Percentiles rank a stretch among this genome's conserved stretches.
phyloP scores from a whole-genome alignment of 2,113 vertebrate genomes.

The Strix uralensis region DNA sequence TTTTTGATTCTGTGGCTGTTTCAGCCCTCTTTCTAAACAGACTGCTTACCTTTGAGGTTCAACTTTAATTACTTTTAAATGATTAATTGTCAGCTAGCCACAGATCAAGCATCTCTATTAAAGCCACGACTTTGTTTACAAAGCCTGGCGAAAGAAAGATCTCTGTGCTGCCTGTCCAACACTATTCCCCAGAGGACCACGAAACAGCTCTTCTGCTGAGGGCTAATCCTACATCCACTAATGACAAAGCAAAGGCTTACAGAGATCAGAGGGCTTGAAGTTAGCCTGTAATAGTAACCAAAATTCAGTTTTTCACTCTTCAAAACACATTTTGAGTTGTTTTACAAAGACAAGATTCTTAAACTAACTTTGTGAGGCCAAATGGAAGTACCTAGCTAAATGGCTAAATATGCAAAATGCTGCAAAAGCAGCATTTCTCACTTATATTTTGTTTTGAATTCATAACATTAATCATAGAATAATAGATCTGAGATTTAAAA shows the following conservation, averaged over 20 bases:
- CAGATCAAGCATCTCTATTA: not conserved
- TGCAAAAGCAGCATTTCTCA: not conserved
- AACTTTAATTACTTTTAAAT: not conserved
- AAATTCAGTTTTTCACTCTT: not conserved
- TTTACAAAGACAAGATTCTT: not conserved
- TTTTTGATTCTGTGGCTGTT: not conserved
- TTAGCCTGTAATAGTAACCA: not conserved
- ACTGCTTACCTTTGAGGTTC: not conserved
- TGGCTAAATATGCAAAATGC: not conserved
- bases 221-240: not conserved
- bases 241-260: not conserved
- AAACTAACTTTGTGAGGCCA: not conserved
- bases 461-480: not conserved
- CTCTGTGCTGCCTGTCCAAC: not conserved
- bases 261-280: not conserved
- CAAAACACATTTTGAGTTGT: not conserved
- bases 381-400: not conserved
- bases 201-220: not conserved
- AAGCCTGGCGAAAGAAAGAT: accelerated
- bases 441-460: not conserved
- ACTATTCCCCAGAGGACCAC: not conserved
- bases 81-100: not conserved
- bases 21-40: not conserved
- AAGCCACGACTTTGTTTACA: not conserved
- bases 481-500: not conserved